Conservation (phyloP, 2,888 invertebrate species). For the Mythimna albipuncta region DNA sequence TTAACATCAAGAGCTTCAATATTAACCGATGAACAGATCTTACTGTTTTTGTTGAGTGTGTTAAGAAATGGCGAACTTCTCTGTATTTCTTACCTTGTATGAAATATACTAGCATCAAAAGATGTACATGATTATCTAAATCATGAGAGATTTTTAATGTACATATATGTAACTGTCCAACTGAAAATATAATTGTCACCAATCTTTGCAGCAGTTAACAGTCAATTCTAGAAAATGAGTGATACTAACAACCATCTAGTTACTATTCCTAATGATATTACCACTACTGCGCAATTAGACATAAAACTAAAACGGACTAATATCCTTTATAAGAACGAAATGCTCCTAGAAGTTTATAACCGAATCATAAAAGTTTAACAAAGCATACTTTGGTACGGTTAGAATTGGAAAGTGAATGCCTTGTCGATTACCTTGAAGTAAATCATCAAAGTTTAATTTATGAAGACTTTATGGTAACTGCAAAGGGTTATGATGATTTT, state of each 20-base stretch:
- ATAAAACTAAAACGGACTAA: background rate
- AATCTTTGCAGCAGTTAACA: background rate
- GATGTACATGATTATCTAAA: background rate
- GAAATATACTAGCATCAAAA: background rate
- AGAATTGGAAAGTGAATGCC: slow-evolving; percentile 7
- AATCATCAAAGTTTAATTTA: no score
- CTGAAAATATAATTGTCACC: background rate
- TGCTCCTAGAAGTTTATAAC: background rate
- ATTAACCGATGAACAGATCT: no score
- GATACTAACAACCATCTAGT: background rate
- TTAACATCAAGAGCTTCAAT: background rate
- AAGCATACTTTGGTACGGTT: background rate
- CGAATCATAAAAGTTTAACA: slow-evolving; percentile 8
- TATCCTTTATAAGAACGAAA: background rate
- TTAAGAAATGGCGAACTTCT: background rate
- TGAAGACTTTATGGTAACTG: no score
- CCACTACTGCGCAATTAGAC: background rate
- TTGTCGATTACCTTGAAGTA: background rate
- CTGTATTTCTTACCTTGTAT: background rate
- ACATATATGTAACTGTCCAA: background rate
- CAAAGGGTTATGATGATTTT: background rate
- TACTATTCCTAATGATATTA: background rate
- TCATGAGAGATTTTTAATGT: background rate
- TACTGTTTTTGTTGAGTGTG: no score
- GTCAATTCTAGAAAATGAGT: background rate